Evolutionary conservation across 2,888 invertebrate genomes (phyloP).

Genomic region (Eueremaeus valkanovi): DNA sequence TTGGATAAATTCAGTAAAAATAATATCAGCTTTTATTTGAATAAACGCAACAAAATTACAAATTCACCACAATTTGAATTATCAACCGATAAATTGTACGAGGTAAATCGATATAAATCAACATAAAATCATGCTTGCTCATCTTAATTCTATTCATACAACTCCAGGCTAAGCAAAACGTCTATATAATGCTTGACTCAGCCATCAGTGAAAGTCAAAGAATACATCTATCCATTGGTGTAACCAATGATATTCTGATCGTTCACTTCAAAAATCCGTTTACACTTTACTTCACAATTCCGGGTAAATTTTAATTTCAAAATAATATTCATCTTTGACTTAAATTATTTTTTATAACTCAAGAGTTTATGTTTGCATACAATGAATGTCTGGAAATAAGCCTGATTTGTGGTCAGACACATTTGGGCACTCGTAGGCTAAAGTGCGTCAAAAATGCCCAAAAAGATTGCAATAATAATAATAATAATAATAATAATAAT

Average conservation of each 20-base stretch:
- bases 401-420: neutral
- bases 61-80: neutral
- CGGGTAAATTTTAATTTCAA: neutral
- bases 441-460: neutral
- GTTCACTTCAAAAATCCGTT: neutral
- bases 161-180: neutral
- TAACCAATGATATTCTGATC: neutral
- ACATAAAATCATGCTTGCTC: neutral
- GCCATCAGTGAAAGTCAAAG: neutral
- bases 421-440: constrained; percentile 5
- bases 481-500: neutral
- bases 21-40: no score
- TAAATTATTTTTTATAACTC: neutral
- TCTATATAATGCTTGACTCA: neutral
- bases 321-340: neutral
- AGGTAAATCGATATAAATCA: neutral
- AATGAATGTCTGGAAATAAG: neutral
- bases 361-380: neutral
- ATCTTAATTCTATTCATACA: neutral
- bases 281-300: neutral
- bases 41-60: neutral
- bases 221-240: neutral
- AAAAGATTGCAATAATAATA: neutral
- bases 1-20: neutral
- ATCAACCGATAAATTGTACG: neutral